Conservation (phyloP, 1,140 invertebrate genomes). For the Drosophila bocqueti region DNA sequence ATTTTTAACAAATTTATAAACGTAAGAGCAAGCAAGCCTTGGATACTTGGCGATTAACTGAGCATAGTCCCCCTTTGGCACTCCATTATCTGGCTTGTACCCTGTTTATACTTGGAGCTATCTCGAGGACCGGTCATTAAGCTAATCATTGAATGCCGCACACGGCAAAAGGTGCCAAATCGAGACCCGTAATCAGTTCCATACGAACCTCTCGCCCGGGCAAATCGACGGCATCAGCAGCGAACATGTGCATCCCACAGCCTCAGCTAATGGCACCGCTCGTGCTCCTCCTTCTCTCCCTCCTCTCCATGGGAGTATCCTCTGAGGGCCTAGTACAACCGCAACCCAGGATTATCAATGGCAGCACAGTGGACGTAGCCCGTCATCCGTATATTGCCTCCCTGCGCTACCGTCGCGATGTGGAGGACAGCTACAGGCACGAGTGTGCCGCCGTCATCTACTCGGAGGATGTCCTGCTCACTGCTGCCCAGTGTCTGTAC, state of each 20-base stretch:
- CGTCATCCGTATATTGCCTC: conserved; percentile 76
- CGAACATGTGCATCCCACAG: conserved; percentile 24
- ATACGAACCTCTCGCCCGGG: conserved; percentile 31
- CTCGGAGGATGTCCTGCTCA: conserved; percentile 51
- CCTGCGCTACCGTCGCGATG: conserved; percentile 52
- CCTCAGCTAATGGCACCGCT: not conserved
- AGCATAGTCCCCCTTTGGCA: not conserved
- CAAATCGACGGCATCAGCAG: not conserved
- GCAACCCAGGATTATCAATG: conserved; percentile 61
- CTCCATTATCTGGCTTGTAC: conserved; percentile 53
- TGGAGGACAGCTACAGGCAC: conserved; percentile 51
- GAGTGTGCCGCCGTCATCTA: conserved; percentile 75
- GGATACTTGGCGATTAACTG: conserved; percentile 22
- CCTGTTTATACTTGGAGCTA: conserved; percentile 47
- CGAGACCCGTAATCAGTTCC: conserved; percentile 50
- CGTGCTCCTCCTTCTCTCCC: conserved; percentile 15
- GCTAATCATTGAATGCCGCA: conserved; percentile 38
- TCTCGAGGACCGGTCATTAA: conserved; percentile 65
- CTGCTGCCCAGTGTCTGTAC: conserved; percentile 67
- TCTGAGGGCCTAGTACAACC: conserved; percentile 1
- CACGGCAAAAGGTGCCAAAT: conserved; percentile 69
- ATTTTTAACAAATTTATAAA: not conserved
- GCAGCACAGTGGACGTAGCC: conserved; percentile 61
- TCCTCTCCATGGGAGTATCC: conserved; percentile 17
- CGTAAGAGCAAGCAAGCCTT: not conserved